phyloP scores from a whole-genome alignment of 1,140 invertebrate species.

The Cepaea nemoralis region DNA sequence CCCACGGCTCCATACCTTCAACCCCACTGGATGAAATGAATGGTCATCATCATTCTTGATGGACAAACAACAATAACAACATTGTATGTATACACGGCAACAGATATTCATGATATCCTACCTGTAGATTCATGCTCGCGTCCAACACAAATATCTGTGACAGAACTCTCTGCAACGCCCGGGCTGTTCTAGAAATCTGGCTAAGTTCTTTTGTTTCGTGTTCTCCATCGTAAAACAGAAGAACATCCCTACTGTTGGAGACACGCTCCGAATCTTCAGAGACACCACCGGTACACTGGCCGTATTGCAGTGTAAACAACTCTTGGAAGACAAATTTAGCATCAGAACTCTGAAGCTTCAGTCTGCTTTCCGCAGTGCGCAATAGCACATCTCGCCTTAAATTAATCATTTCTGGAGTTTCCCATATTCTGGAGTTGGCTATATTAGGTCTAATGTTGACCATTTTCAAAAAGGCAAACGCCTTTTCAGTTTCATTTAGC shows the following conservation, averaged over 20 bases:
- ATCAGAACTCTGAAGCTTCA: background rate
- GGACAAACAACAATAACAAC: too few species aligned
- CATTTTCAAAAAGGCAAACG: too few species aligned
- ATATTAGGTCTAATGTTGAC: background rate
- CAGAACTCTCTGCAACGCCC: too few species aligned
- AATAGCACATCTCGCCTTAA: background rate
- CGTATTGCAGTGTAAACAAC: background rate
- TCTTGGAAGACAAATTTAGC: background rate
- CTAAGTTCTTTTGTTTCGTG: background rate
- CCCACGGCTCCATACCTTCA: too few species aligned
- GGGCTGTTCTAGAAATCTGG: background rate
- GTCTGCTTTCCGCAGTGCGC: background rate
- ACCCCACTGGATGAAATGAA: too few species aligned
- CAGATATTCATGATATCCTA: too few species aligned
- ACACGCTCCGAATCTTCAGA: background rate
- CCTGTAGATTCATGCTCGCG: background rate
- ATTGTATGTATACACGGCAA: too few species aligned
- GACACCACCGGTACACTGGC: background rate
- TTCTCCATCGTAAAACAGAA: constrained; percentile 1
- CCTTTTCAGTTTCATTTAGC: background rate
- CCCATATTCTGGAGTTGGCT: background rate
- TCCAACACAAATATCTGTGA: background rate
- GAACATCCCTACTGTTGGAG: background rate
- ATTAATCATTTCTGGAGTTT: background rate
- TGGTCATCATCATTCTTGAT: too few species aligned